Evolutionary conservation across 2,797 vertebrate species (phyloP).

Genomic region (Pangasius mekongensis): DNA sequence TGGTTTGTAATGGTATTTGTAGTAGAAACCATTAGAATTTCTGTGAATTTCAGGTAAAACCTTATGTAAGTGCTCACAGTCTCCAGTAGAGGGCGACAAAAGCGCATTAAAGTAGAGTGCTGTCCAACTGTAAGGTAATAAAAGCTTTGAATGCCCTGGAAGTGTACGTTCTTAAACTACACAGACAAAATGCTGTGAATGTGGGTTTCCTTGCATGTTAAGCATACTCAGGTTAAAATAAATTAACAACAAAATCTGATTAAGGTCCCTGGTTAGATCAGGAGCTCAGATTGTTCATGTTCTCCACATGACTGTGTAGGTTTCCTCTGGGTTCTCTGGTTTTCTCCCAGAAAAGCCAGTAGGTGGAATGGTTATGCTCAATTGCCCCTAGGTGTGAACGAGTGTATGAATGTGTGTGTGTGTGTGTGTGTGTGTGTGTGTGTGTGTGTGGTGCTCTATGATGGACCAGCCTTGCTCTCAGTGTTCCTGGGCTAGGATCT

Average conservation of each 20-base stretch:
- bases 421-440: background rate
- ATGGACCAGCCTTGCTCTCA: background rate
- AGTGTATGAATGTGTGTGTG: background rate
- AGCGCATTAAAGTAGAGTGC: background rate
- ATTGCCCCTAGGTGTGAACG: too few relatives aligned
- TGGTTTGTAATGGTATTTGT: too few relatives aligned
- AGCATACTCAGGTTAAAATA: background rate
- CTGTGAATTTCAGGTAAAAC: background rate
- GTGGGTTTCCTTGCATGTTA: background rate
- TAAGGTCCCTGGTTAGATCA: background rate
- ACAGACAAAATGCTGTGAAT: background rate
- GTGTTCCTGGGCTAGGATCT: background rate
- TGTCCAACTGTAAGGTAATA: background rate
- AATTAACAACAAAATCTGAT: background rate
- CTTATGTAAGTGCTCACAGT: background rate
- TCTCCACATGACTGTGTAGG: background rate
- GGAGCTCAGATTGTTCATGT: background rate
- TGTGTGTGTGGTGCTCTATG: background rate
- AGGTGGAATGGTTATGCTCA: background rate
- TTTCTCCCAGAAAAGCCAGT: background rate
- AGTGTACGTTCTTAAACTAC: background rate
- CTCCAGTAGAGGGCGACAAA: conserved; percentile 59
- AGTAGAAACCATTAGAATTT: too few relatives aligned
- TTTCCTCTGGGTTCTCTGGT: background rate
- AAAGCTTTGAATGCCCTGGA: background rate